Conservation (phyloP, 2,888 invertebrate species). For the Drosophila meridiana region DNA sequence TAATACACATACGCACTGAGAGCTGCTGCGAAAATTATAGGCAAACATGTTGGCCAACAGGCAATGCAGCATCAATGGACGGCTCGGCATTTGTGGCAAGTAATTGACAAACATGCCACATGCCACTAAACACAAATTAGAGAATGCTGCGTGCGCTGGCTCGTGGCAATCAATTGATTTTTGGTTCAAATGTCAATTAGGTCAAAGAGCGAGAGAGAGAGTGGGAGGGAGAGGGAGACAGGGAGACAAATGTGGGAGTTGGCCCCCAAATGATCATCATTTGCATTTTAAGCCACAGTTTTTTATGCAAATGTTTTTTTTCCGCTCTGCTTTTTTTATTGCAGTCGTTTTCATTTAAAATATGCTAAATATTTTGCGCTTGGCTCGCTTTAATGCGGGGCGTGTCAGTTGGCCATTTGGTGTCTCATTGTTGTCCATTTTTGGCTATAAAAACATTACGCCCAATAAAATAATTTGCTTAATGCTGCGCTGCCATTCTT, state of each 20-base stretch:
- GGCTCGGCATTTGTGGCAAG: slow-evolving; percentile 45
- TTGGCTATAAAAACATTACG: slow-evolving; percentile 81
- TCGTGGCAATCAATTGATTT: slow-evolving; percentile 74
- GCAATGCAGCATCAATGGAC: slow-evolving; percentile 2
- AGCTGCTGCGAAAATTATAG: slow-evolving; percentile 48
- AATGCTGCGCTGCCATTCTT: slow-evolving; percentile 55
- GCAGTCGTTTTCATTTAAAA: slow-evolving; percentile 35
- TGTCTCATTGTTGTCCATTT: slow-evolving; percentile 62
- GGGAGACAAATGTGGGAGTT: background rate
- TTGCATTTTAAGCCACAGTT: slow-evolving; percentile 52
- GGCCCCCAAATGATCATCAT: slow-evolving; percentile 41
- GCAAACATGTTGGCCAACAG: slow-evolving; percentile 60
- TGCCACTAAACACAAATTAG: slow-evolving; percentile 79
- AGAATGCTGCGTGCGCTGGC: slow-evolving; percentile 46
- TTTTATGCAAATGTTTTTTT: slow-evolving; percentile 62
- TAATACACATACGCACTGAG: slow-evolving; percentile 77
- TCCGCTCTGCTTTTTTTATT: background rate
- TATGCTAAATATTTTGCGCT: slow-evolving; percentile 52
- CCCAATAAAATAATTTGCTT: slow-evolving; percentile 82
- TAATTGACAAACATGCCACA: slow-evolving; percentile 80
- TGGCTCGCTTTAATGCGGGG: slow-evolving; percentile 33
- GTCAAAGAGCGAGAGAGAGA: background rate
- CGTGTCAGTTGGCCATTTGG: slow-evolving; percentile 44
- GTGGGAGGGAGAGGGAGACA: background rate
- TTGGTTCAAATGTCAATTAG: slow-evolving; percentile 70